Percentiles rank a stretch among this genome's conserved stretches.
Conservation (phyloP, 2,113 vertebrate species). For the Rutilus rutilus region DNA sequence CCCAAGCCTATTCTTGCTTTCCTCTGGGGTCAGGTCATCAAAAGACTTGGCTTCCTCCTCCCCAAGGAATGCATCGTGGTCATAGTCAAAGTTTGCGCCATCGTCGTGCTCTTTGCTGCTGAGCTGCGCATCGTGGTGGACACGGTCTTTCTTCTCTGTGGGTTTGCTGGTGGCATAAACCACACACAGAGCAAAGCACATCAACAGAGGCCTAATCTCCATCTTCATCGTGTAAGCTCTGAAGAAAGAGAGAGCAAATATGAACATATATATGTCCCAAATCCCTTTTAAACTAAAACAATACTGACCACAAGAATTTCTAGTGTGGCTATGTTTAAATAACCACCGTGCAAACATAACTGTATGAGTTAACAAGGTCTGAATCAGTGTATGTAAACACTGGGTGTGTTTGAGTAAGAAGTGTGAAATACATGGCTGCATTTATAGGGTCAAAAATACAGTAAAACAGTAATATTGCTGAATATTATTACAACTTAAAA, state of each 20-base stretch:
- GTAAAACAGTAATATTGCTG: background rate
- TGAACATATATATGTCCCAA: background rate
- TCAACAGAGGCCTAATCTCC: constrained; percentile 74
- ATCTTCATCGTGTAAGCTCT: constrained; percentile 62
- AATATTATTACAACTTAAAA: background rate
- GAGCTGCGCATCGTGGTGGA: constrained; percentile 83
- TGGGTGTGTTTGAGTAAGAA: background rate
- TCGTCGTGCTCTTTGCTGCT: constrained; percentile 85
- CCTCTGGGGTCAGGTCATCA: constrained; percentile 87
- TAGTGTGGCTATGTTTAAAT: background rate
- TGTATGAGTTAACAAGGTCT: background rate
- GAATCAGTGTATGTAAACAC: constrained; percentile 5
- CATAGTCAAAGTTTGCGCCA: constrained; percentile 84
- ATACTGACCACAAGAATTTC: background rate
- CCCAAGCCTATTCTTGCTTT: constrained; percentile 91
- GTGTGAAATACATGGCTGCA: background rate
- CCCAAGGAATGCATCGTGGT: constrained; percentile 92
- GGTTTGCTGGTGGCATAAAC: constrained; percentile 82
- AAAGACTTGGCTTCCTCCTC: constrained; percentile 87
- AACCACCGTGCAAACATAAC: background rate
- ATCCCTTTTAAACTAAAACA: background rate
- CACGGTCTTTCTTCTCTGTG: constrained; percentile 85
- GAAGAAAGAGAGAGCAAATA: background rate
- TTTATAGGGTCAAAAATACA: background rate
- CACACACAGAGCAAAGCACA: constrained; percentile 79